These are phyloP conservation scores for Cordilura impudica DNA, from an alignment of 2,888 invertebrate species.

Conservation along the genomic window DNA sequence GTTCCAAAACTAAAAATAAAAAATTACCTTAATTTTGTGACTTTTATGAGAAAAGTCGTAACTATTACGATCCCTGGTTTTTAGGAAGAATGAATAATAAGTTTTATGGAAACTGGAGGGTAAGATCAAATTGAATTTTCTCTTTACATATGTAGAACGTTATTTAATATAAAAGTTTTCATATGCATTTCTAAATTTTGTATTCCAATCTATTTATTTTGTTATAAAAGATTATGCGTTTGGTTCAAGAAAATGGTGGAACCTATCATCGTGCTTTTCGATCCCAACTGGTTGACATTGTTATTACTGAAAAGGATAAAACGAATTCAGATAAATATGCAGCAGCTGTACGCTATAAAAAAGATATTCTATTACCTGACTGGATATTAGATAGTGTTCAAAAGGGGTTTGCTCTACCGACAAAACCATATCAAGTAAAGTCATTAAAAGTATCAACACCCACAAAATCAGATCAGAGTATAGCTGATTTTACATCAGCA, in stretches of 20 bases:
- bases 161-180: too few species aligned
- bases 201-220: not conserved
- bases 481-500: constrained; percentile 71
- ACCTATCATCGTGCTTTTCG: constrained; percentile 79
- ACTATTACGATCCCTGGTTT: too few species aligned
- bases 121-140: too few species aligned
- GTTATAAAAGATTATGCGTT: constrained; percentile 79
- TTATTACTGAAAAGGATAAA: constrained; percentile 74
- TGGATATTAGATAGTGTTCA: constrained; percentile 90
- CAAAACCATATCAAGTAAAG: constrained; percentile 80
- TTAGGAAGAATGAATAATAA: too few species aligned
- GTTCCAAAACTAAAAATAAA: too few species aligned
- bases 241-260: constrained; percentile 87
- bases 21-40: too few species aligned
- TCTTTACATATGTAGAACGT: too few species aligned
- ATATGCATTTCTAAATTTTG: not conserved
- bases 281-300: constrained; percentile 75
- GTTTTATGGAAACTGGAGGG: too few species aligned
- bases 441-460: constrained; percentile 85
- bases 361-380: constrained; percentile 83
- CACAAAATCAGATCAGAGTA: constrained; percentile 77
- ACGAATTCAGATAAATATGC: constrained; percentile 75
- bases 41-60: too few species aligned
- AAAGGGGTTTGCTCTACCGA: constrained; percentile 84
- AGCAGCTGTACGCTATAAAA: constrained; percentile 75